These are phyloP conservation scores for Caenorhabditis uteleia DNA, from an alignment of 2,888 invertebrate genomes.

Conservation along the genomic window DNA sequence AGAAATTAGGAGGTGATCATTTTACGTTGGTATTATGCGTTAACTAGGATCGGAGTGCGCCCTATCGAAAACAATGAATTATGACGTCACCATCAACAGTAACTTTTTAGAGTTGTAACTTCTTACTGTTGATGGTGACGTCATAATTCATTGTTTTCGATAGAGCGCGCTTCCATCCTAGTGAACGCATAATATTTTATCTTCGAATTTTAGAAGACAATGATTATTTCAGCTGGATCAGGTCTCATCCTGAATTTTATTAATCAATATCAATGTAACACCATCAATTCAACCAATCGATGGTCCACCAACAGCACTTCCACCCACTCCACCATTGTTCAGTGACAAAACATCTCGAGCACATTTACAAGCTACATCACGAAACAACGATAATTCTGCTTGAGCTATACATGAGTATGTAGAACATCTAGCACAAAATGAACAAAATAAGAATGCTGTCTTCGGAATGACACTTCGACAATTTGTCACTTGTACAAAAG, in stretches of 20 bases:
- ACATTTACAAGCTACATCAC: constrained; percentile 26
- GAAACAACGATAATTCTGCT: constrained; percentile 29
- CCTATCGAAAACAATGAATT: no score
- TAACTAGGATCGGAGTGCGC: no score
- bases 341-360: constrained; percentile 29
- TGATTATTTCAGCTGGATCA: no score
- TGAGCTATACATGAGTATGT: constrained; percentile 61
- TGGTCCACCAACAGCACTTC: constrained; percentile 41
- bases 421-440: constrained; percentile 44
- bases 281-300: constrained; percentile 39
- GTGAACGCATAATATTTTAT: constrained; percentile 30
- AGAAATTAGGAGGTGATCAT: constrained; percentile 16
- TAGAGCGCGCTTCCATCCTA: no score
- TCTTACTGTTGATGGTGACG: no score
- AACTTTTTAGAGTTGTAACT: no score
- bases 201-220: no score
- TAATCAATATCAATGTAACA: constrained; percentile 17
- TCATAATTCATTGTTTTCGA: no score
- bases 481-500: constrained; percentile 65
- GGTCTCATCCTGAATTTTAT: constrained; percentile 39
- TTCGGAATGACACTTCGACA: constrained; percentile 57
- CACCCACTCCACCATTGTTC: constrained; percentile 38
- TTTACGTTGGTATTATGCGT: no score
- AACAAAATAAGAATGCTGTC: constrained; percentile 44
- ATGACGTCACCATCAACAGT: no score